Evolutionary conservation across 2,797 vertebrate genomes (phyloP).

Genomic region (Gymnoscopelus braueri): DNA sequence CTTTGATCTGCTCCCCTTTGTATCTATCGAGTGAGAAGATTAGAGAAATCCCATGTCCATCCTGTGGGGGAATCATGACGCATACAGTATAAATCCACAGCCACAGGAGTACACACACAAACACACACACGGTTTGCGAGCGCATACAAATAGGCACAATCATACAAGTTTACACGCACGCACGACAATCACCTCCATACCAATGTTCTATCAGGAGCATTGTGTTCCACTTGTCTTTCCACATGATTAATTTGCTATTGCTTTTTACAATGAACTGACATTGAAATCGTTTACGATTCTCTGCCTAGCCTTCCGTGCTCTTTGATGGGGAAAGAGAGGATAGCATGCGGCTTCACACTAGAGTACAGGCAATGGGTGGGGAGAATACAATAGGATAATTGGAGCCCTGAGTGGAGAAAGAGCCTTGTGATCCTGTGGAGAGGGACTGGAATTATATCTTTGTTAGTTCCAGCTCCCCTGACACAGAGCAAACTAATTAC

Average conservation of each 20-base stretch:
- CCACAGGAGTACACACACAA: not conserved
- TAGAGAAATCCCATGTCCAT: constrained; percentile 16
- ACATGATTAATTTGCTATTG: constrained; percentile 8
- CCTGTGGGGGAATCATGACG: not conserved
- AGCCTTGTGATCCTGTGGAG: constrained; percentile 51
- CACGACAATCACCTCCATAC: not conserved
- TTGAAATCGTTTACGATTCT: constrained; percentile 10
- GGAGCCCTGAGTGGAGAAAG: constrained; percentile 61
- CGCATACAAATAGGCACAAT: not conserved
- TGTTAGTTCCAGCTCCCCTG: constrained; percentile 61
- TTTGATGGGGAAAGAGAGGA: constrained; percentile 23
- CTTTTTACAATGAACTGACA: constrained; percentile 15
- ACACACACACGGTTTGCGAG: not conserved
- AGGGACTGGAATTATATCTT: constrained; percentile 60
- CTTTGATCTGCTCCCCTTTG: constrained; percentile 32
- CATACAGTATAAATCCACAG: not conserved
- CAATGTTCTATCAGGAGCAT: not conserved
- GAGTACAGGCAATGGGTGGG: constrained; percentile 29
- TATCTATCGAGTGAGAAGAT: constrained; percentile 26
- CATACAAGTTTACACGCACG: not conserved
- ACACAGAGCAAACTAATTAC: constrained; percentile 68
- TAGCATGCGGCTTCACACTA: constrained; percentile 24
- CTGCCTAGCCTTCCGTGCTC: constrained; percentile 23
- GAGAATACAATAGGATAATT: constrained; percentile 62
- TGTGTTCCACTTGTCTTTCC: constrained; percentile 3